Percentiles rank a stretch among this genome's conserved stretches.
These are phyloP conservation scores for Drosophila setifemur DNA, from an alignment of 1,140 invertebrate genomes.

Conservation along the genomic window DNA sequence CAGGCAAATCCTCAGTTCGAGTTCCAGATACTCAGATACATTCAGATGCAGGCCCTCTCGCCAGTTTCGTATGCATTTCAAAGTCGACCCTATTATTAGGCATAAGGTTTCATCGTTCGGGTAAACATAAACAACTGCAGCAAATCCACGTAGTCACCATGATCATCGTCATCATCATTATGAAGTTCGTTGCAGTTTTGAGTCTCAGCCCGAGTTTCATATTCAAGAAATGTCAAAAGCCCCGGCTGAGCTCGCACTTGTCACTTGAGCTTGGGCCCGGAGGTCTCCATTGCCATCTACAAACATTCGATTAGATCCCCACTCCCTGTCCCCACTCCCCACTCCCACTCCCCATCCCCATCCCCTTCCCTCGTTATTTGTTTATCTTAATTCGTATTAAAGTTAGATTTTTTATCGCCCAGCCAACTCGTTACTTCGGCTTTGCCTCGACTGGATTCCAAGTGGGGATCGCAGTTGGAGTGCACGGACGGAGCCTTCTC, in stretches of 20 bases:
- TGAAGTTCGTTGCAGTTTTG: constrained; percentile 2
- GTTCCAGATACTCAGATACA: too few relatives aligned
- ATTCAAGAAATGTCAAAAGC: constrained; percentile 69
- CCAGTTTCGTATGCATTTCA: constrained; percentile 67
- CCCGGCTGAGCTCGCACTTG: constrained; percentile 52
- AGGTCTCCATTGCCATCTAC: constrained; percentile 55
- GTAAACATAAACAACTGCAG: constrained; percentile 41
- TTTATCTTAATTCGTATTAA: constrained; percentile 72
- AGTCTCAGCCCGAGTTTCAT: too few relatives aligned
- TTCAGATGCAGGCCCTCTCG: too few relatives aligned
- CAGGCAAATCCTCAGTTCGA: background rate
- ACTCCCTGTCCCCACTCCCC: background rate
- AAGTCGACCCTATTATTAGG: constrained; percentile 79
- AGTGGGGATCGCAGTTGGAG: constrained; percentile 15
- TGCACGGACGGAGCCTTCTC: constrained; percentile 34
- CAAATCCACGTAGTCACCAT: constrained; percentile 36
- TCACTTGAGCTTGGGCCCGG: constrained; percentile 69
- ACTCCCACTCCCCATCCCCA: background rate
- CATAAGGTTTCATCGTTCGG: constrained; percentile 68
- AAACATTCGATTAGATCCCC: constrained; percentile 33
- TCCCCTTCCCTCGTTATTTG: constrained; percentile 58
- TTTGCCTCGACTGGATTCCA: constrained; percentile 13
- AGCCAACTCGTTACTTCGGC: constrained; percentile 63
- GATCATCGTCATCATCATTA: constrained; percentile 21
- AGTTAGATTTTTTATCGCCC: constrained; percentile 75